phyloP scores from a whole-genome alignment of 2,888 invertebrate species.

The Vesta saturnalis region DNA sequence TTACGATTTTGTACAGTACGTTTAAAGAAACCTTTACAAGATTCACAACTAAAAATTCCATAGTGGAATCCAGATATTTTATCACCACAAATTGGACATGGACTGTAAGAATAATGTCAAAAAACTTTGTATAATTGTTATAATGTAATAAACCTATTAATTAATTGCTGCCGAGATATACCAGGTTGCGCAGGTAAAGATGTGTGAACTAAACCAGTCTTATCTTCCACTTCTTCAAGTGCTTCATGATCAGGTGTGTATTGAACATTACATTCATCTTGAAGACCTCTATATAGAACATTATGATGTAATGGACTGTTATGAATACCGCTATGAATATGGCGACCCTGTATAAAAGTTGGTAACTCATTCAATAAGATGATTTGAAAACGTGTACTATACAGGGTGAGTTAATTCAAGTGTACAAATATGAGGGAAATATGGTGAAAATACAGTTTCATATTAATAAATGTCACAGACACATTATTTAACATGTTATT shows the following conservation, averaged over 20 bases:
- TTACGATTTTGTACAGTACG: conserved; percentile 98
- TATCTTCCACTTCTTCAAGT: conserved; percentile 64
- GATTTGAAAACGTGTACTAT: conserved; percentile 7
- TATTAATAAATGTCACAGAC: too few species aligned
- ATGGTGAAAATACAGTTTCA: too few species aligned
- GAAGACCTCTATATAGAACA: conserved; percentile 66
- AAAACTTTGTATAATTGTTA: conserved; percentile 23
- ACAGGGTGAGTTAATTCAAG: too few species aligned
- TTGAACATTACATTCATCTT: conserved; percentile 56
- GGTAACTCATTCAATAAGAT: neutral
- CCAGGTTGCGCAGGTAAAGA: conserved; percentile 75
- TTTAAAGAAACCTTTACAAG: conserved; percentile 98
- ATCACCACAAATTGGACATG: conserved; percentile 95
- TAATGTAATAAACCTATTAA: conserved; percentile 72
- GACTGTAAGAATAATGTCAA: conserved; percentile 66
- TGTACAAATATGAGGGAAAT: too few species aligned
- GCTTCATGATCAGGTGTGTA: conserved; percentile 55
- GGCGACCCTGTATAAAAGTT: conserved; percentile 53
- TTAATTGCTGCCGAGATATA: conserved; percentile 88
- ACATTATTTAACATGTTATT: too few species aligned
- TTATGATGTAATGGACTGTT: conserved; percentile 66
- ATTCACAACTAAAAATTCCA: conserved; percentile 97
- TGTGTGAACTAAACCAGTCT: conserved; percentile 60
- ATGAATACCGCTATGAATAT: conserved; percentile 64
- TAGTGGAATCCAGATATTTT: conserved; percentile 98